Conservation (phyloP, 1,140 invertebrate species). For the Calliphora vicina region DNA sequence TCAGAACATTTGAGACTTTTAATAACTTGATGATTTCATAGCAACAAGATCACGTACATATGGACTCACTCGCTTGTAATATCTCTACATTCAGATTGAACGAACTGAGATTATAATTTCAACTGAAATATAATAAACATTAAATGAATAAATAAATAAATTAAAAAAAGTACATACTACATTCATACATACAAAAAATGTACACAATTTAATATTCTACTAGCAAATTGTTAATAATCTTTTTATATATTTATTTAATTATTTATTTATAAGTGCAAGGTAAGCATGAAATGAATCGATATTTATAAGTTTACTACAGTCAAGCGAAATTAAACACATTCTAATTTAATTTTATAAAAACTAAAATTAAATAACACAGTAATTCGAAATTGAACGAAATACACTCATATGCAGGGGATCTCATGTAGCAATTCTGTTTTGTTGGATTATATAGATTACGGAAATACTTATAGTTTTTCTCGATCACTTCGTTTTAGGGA, state of each 20-base stretch:
- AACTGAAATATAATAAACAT: not conserved
- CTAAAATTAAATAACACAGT: no score
- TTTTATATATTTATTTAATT: no score
- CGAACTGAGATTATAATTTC: not conserved
- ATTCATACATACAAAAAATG: not conserved
- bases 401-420: no score
- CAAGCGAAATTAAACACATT: not conserved
- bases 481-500: no score
- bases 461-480: no score
- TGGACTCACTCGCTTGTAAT: not conserved
- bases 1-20: not conserved
- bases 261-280: slow-evolving; percentile 1
- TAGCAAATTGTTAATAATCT: not conserved
- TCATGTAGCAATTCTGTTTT: no score
- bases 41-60: not conserved
- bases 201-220: not conserved
- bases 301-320: not conserved
- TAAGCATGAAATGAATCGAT: not conserved
- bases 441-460: no score
- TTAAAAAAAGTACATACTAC: no score
- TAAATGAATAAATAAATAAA: not conserved
- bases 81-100: not conserved
- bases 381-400: no score
- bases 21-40: not conserved
- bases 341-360: no score